Evolutionary conservation across 2,113 vertebrate genomes (phyloP).

Genomic region (Otus sunia): DNA sequence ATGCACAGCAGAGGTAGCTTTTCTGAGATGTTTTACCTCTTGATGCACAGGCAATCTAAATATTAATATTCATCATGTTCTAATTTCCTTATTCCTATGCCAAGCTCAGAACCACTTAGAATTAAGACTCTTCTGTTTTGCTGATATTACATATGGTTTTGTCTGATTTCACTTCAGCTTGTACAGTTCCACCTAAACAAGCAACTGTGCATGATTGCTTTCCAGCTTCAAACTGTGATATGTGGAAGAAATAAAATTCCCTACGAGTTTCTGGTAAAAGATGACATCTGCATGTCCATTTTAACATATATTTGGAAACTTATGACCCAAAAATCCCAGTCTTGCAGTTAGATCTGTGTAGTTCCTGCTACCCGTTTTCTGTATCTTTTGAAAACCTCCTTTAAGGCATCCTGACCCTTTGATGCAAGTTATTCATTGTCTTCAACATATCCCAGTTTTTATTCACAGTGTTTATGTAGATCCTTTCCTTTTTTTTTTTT

Average conservation of each 20-base stretch:
- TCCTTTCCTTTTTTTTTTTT: neutral
- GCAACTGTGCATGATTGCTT: neutral
- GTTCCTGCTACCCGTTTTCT: neutral
- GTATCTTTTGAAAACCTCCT: neutral
- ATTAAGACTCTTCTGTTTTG: constrained; percentile 7
- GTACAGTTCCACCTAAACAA: neutral
- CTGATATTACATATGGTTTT: neutral
- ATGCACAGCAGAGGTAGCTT: neutral
- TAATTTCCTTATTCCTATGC: constrained; percentile 49
- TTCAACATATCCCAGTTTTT: neutral
- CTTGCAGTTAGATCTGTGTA: neutral
- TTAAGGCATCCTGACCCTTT: neutral
- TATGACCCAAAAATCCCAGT: neutral
- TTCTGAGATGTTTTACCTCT: constrained; percentile 4
- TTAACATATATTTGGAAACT: neutral
- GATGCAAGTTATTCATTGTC: neutral
- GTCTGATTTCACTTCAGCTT: constrained; percentile 16
- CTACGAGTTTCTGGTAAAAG: neutral
- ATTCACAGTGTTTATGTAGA: neutral
- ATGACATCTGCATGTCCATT: neutral
- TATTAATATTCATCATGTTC: constrained; percentile 36
- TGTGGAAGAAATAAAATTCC: neutral
- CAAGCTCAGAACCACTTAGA: constrained; percentile 3
- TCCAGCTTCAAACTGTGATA: neutral
- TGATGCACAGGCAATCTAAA: constrained; percentile 1